Conservation (phyloP, 2,888 invertebrate genomes). For the Tetragonula carbonaria region DNA sequence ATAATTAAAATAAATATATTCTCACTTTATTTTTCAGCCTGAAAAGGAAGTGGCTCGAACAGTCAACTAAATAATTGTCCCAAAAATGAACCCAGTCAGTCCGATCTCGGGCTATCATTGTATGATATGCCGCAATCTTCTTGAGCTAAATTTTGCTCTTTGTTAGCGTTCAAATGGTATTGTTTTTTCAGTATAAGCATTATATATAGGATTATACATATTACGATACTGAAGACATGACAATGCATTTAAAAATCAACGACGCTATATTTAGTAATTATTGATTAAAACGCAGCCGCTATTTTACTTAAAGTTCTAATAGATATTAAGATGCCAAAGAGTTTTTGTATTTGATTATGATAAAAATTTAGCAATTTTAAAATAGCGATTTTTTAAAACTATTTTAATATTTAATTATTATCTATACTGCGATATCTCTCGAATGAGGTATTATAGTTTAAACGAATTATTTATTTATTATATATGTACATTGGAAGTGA, state of each 20-base stretch:
- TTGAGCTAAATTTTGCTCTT: slow-evolving; percentile 43
- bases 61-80: slow-evolving; percentile 34
- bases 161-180: slow-evolving; percentile 42
- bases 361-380: slow-evolving; percentile 18
- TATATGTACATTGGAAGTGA: slow-evolving; percentile 26
- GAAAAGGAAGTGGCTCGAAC: slow-evolving; percentile 43
- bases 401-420: slow-evolving; percentile 51
- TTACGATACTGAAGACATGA: slow-evolving; percentile 21
- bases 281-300: slow-evolving; percentile 11
- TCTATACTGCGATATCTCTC: slow-evolving; percentile 28
- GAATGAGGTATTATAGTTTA: slow-evolving; percentile 33
- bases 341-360: slow-evolving; percentile 38
- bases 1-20: neutral
- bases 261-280: slow-evolving; percentile 33
- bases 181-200: slow-evolving; percentile 31
- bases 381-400: slow-evolving; percentile 26
- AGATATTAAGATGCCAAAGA: slow-evolving; percentile 50
- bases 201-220: slow-evolving; percentile 25
- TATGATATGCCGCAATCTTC: slow-evolving; percentile 24
- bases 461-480: slow-evolving; percentile 59
- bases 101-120: slow-evolving; percentile 26
- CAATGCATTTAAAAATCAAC: slow-evolving; percentile 18
- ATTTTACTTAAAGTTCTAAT: slow-evolving; percentile 41
- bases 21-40: slow-evolving; percentile 35
- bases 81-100: slow-evolving; percentile 15